Evolutionary conservation across 2,888 invertebrate genomes (phyloP).

Genomic region (Seira musarum): DNA sequence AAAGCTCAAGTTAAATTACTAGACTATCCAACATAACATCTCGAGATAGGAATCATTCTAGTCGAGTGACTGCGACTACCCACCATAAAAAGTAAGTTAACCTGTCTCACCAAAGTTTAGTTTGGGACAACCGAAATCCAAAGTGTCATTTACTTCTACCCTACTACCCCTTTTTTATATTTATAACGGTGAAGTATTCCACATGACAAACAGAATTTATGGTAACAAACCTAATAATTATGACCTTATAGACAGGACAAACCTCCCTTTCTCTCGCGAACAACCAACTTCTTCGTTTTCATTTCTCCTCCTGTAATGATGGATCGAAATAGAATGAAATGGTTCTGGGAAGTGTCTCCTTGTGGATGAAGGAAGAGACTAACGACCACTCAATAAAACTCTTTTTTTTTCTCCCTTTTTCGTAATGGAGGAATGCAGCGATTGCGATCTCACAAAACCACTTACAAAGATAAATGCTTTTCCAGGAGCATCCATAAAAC

Average conservation of each 20-base stretch:
- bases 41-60: neutral
- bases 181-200: neutral
- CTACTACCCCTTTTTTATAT: neutral
- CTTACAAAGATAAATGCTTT: constrained; percentile 37
- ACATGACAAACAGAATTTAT: constrained; percentile 1
- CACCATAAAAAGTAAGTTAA: too few species aligned
- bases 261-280: neutral
- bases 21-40: neutral
- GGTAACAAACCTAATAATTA: constrained; percentile 15
- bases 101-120: too few species aligned
- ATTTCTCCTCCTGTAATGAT: constrained; percentile 9
- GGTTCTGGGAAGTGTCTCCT: constrained; percentile 14
- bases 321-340: constrained; percentile 12
- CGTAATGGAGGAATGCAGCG: constrained; percentile 4
- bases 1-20: too few species aligned
- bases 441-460: constrained; percentile 17
- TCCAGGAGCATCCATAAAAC: constrained; percentile 27
- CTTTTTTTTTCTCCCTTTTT: too few species aligned
- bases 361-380: neutral
- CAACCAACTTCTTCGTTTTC: constrained; percentile 8
- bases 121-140: too few species aligned
- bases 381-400: constrained; percentile 33
- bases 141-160: too few species aligned
- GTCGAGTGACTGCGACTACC: neutral
- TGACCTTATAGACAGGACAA: neutral